These are phyloP conservation scores for Anticlea derivata DNA, from an alignment of 2,888 invertebrate species.

Conservation along the genomic window DNA sequence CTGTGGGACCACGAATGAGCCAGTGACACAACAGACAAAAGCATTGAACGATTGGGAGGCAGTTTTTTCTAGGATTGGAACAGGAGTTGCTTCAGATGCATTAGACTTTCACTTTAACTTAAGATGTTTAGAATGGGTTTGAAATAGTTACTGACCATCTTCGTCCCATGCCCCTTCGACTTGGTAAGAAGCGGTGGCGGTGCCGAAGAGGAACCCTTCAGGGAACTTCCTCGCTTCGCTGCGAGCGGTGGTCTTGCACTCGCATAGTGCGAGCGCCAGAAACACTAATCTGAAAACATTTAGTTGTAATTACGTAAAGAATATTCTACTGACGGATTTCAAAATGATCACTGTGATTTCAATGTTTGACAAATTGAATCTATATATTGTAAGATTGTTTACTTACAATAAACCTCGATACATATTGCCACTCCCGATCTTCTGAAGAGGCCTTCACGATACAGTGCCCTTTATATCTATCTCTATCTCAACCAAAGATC, in stretches of 20 bases:
- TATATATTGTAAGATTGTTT: too few relatives aligned
- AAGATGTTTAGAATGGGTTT: background rate
- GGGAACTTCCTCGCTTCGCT: slow-evolving; percentile 47
- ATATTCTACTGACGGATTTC: too few relatives aligned
- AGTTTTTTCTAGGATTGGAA: too few relatives aligned
- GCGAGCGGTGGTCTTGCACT: slow-evolving; percentile 1
- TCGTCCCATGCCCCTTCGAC: slow-evolving; percentile 81
- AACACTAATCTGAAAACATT: slow-evolving; percentile 13
- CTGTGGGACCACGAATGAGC: too few relatives aligned
- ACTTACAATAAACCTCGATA: slow-evolving; percentile 10
- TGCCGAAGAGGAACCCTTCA: slow-evolving; percentile 51
- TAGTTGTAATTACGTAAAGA: too few relatives aligned
- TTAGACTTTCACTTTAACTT: too few relatives aligned
- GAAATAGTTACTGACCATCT: slow-evolving; percentile 57
- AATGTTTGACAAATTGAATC: too few relatives aligned
- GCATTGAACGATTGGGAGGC: too few relatives aligned
- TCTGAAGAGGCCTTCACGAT: background rate
- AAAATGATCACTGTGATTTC: too few relatives aligned
- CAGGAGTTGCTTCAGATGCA: too few relatives aligned
- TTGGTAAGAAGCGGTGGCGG: slow-evolving; percentile 74
- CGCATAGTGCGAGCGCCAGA: slow-evolving; percentile 7
- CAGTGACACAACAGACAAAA: too few relatives aligned
- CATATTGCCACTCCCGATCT: slow-evolving; percentile 1
- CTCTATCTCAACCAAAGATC: background rate
- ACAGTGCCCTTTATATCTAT: slow-evolving; percentile 6